Base-by-base conservation (phyloP, 1,140 invertebrate genomes). In the Listronotus bonariensis region DNA sequence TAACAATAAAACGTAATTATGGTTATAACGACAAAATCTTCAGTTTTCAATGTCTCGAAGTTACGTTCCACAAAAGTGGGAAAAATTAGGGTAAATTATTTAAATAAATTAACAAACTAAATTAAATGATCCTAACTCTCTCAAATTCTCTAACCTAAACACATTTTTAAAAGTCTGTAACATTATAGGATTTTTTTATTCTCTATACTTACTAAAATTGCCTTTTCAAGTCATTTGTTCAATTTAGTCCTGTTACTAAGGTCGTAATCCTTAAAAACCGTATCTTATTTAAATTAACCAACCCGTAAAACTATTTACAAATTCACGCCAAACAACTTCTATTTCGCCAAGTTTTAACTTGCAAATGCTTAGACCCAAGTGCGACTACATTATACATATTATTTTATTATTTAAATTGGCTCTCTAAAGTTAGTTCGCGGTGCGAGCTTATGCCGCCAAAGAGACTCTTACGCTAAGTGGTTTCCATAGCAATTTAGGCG, bases 321-420 rank as follows among this genome's bases (percentile, higher is more conserved):
- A 54, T 31, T 54, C 34, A 11, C 38, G 12, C 11, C 52, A 34
- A 15, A 20, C 52, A 54, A 31, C 20, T 26, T 26, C 20, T 26
- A 26, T 26, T 26, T 26, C 20, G 20, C 52, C 10, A 40, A 54
- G 52, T 54, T 54, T 54, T 54, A 54, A 54, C 52, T 54, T 54
- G 52, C 52, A 54, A 54, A 54, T 54, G 14, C 14, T 10, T 14
- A 17, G 38, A 40, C 34, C 18, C 15, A 34, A 7, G 20, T 31
- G 49, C 49, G 34, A 32, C 52, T 17, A n/a, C 52, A 54, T 54
- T 54, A 54, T 54, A 32, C 52, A 54, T 54, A 54, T 54, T 54
- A 54, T 54, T 54, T 54, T 54, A 54, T 54, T 54, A 54, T 54
- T 54, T 54, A 54, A 54, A 54, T 54, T 54, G 31, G 5, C 52